Evolutionary conservation across 2,797 vertebrate genomes (phyloP).

Genomic region (Phrynocephalus guinanensis): DNA sequence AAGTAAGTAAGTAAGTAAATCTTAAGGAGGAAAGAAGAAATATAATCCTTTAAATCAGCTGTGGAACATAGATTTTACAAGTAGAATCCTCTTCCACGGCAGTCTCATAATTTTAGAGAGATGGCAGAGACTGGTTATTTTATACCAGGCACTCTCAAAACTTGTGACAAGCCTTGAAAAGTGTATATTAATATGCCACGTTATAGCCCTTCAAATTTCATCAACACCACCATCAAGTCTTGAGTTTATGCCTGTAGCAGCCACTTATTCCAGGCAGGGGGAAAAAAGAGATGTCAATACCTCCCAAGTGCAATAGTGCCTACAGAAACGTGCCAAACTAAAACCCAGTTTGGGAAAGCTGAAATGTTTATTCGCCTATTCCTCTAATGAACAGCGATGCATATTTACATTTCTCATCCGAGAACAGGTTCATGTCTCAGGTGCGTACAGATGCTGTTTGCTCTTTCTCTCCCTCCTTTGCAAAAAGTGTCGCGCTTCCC

Average conservation of each 20-base stretch:
- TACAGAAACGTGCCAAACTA: background rate
- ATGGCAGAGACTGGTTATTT: background rate
- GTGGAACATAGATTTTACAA: background rate
- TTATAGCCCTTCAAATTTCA: background rate
- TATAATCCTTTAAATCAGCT: background rate
- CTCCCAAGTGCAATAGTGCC: background rate
- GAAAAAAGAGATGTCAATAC: background rate
- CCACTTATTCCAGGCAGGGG: background rate
- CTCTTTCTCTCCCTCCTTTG: constrained; percentile 34
- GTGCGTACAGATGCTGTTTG: background rate
- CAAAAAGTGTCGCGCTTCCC: constrained; percentile 42
- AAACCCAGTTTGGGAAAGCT: background rate
- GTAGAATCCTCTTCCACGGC: background rate
- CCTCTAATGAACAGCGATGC: constrained; percentile 9
- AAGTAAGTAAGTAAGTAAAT: too few species aligned
- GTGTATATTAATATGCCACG: background rate
- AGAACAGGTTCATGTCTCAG: constrained; percentile 13
- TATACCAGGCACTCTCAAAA: background rate
- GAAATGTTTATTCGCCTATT: background rate
- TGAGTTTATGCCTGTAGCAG: too few species aligned
- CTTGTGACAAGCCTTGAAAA: background rate
- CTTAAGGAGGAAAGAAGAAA: too few species aligned
- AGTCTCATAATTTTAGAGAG: background rate
- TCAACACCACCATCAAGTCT: background rate
- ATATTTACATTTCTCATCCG: background rate